Evolutionary conservation across 2,888 invertebrate genomes (phyloP), one percentile per base, ranked within the genome.

Genomic region (Sarcophaga caerulescens): DNA sequence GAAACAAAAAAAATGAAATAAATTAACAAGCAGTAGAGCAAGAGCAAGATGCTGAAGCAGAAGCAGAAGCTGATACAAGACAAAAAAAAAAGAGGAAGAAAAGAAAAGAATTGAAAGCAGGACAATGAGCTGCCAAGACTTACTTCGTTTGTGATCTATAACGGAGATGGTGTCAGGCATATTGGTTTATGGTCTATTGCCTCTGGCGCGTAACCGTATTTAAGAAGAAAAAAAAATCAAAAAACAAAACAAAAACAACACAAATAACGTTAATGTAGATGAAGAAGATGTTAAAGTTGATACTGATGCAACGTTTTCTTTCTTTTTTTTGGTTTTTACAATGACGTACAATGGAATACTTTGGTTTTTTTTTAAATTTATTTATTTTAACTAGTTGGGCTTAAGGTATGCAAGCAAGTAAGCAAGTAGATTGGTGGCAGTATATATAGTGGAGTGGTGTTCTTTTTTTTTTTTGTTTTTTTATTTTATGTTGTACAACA

Each of bases 131-230:
- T 79, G 44, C 59, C 65, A n/a, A 79, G 69, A 86, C 86, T 86
- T 86, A 86, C 86, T 81, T 86, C 81, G 84, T 84, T 81, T 81
- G 59, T 84, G 84, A 84, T 86, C 86, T 84, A 86, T 84, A 84
- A 86, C 84, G 45, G 86, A 86, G 77, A 86, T 86, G 86, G 86
- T 86, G 77, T 86, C 86, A 81, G 86, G 86, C 86, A 86, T 86
- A 78, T 81, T 86, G 86, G 60, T 74, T 79, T 79, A 84, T 79
- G 70, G 69, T 84, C 79, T 79, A 75, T 23, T 84, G 84, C 84
- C 84, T 75, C 75, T 84, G 73, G 77, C 57, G 77, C 57, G 68
- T 78, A 74, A 74, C 74, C 71, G 44, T 71, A 71, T 70, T 8
- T 35, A 35, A 35, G 2, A 81, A 71, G 0, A 52, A 52, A 52